Base-by-base conservation (phyloP, 2,888 invertebrate genomes). In the Drosophila buzzatii region DNA sequence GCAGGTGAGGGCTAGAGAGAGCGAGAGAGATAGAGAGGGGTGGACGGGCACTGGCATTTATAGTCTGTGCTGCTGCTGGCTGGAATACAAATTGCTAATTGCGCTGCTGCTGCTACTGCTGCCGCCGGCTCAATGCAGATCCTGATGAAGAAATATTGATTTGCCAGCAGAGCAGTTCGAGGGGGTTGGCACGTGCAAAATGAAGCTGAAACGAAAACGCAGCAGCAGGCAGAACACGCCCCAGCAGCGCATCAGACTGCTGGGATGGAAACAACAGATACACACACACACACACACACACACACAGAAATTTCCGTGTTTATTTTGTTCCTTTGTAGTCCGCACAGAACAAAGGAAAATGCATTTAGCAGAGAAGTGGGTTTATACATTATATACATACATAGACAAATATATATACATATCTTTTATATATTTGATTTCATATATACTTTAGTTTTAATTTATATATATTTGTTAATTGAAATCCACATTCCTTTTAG, bases 1-100 rank as follows among this genome's bases (percentile, higher is more conserved):
- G 16, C 58, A 35, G 35, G 59, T 47, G 55, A 39, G 23, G 37
- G n/a, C 37, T 20, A 33, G 33, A 18, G 27, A 9, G 35, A 14
- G 23, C 9, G 42, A n/a, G 41, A 20, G 33, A 10, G 20, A n/a
- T 16, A 16, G 37, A n/a, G 37, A 12, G 45, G 37, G 31, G 39
- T 56, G 35, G 20, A 27, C 10, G 45, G 45, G 53, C 39, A n/a
- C 8, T 31, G 14, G 57, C 42, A 45, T 63, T 60, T 60, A 60
- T 61, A 68, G 74, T 69, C 58, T 59, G 49, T n/a, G 37, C 49
- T 37, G 47, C 47, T 49, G 33, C 45, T 62, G 76, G 62, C 70
- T 76, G 73, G 85, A 71, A 85, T 85, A 87, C 88, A 81, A 87
- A 87, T 85, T 82, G 75, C 73, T 84, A 81, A 83, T 85, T 83